These are phyloP conservation scores for Alouatta palliata DNA, from an alignment of 2,113 vertebrate species.

Conservation along the genomic window DNA sequence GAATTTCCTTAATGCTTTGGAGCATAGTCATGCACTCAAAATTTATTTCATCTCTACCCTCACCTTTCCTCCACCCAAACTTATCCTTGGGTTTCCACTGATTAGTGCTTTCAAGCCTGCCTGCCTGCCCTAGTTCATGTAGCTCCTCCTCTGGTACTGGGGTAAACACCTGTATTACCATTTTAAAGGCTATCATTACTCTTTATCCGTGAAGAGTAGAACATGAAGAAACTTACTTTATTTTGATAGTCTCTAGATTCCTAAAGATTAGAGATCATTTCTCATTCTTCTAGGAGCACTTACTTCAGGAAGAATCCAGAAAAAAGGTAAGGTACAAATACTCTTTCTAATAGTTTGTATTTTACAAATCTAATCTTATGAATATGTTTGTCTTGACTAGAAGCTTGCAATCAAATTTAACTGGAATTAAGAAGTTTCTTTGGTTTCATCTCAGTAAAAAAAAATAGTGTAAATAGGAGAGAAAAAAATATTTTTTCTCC, in stretches of 20 bases:
- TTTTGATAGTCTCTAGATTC: conserved; percentile 20
- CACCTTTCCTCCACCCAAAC: background rate
- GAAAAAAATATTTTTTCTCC: background rate
- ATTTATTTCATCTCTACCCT: background rate
- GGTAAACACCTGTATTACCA: conserved; percentile 34
- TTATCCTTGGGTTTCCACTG: conserved; percentile 29
- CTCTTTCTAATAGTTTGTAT: conserved; percentile 7
- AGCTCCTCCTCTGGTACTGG: conserved; percentile 47
- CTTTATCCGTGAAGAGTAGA: conserved; percentile 63
- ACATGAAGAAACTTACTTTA: conserved; percentile 46
- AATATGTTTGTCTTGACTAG: background rate
- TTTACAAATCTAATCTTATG: conserved; percentile 37
- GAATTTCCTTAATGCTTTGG: conserved; percentile 23
- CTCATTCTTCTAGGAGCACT: background rate
- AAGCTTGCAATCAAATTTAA: background rate
- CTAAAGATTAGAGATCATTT: conserved; percentile 34
- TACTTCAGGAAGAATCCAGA: conserved; percentile 18
- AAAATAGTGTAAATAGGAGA: background rate
- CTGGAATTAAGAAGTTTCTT: conserved; percentile 45
- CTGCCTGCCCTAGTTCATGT: conserved; percentile 2
- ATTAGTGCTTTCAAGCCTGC: conserved; percentile 25
- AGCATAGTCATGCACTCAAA: background rate
- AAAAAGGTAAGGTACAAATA: conserved; percentile 56
- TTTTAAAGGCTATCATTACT: conserved; percentile 49
- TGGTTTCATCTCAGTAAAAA: conserved; percentile 37